Percentiles rank a stretch among this genome's conserved stretches.
Conservation (phyloP, 92 coral and sea anemone species). For the Umimayanthus kanabou region DNA sequence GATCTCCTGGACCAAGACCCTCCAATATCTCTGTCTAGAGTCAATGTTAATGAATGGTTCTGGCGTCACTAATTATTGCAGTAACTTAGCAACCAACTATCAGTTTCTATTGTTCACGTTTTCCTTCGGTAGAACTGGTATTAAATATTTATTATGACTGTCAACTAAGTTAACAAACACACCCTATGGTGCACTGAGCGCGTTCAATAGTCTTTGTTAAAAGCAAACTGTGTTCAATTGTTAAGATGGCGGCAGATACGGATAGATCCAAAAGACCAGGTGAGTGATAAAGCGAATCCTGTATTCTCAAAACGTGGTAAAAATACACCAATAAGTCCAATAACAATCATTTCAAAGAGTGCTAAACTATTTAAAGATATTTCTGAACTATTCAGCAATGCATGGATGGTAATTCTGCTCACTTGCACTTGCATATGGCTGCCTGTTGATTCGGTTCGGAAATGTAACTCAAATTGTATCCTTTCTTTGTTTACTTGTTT, state of each 20-base stretch:
- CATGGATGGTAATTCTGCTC: not conserved
- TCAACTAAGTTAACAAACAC: not conserved
- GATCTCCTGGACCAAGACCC: not conserved
- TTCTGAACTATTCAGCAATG: too few relatives aligned
- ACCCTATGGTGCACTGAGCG: not conserved
- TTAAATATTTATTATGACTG: not conserved
- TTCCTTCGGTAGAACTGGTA: not conserved
- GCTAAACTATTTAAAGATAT: not conserved
- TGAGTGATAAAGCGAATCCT: not conserved
- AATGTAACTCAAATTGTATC: not conserved
- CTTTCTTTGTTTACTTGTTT: not conserved
- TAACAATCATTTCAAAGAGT: not conserved
- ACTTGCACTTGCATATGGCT: not conserved
- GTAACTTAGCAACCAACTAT: not conserved
- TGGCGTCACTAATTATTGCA: not conserved
- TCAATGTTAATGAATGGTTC: not conserved
- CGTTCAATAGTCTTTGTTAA: not conserved
- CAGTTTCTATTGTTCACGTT: not conserved
- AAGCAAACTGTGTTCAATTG: not conserved
- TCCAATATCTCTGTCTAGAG: not conserved
- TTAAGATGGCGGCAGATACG: constrained; percentile 26
- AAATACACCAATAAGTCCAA: too few relatives aligned
- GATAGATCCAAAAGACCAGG: constrained; percentile 33
- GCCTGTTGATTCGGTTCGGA: not conserved
- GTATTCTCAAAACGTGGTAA: not conserved